Conservation (phyloP, 2,888 invertebrate genomes). For the Amitus sp. region DNA sequence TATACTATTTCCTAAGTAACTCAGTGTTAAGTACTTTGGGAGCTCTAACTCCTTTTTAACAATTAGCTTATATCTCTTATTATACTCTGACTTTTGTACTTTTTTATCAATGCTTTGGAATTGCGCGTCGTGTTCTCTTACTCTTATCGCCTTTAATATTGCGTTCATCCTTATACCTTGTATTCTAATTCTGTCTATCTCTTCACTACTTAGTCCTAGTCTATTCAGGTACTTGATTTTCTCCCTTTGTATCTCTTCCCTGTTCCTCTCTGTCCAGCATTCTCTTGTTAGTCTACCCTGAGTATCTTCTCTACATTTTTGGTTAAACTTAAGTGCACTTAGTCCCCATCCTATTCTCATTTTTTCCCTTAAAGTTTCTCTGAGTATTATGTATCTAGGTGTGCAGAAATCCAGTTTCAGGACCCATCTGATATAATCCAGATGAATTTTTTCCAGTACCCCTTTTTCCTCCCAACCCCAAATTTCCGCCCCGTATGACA, state of each 20-base stretch:
- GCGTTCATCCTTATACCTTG: too few relatives aligned
- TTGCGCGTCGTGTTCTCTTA: too few relatives aligned
- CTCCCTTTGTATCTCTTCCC: background rate
- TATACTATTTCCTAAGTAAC: too few relatives aligned
- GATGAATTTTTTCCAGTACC: conserved; percentile 19
- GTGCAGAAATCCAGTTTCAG: conserved; percentile 18
- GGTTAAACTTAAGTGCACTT: conserved; percentile 13
- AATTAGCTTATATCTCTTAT: too few relatives aligned
- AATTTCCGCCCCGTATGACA: conserved; percentile 24
- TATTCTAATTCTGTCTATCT: too few relatives aligned
- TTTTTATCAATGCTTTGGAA: too few relatives aligned
- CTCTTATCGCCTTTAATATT: too few relatives aligned
- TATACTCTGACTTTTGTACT: too few relatives aligned
- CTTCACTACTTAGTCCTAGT: background rate
- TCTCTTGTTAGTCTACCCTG: conserved; percentile 11
- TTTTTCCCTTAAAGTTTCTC: conserved; percentile 9
- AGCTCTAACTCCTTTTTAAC: too few relatives aligned
- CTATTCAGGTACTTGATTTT: background rate
- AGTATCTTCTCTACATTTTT: background rate
- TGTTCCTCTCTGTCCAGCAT: too few relatives aligned
- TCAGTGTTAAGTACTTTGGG: too few relatives aligned
- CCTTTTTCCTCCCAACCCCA: conserved; percentile 31
- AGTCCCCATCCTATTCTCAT: conserved; percentile 6
- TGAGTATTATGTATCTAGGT: conserved; percentile 16
- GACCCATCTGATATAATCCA: conserved; percentile 22